Evolutionary conservation across 2,888 invertebrate genomes (phyloP).

Genomic region (Andrena bucephala): DNA sequence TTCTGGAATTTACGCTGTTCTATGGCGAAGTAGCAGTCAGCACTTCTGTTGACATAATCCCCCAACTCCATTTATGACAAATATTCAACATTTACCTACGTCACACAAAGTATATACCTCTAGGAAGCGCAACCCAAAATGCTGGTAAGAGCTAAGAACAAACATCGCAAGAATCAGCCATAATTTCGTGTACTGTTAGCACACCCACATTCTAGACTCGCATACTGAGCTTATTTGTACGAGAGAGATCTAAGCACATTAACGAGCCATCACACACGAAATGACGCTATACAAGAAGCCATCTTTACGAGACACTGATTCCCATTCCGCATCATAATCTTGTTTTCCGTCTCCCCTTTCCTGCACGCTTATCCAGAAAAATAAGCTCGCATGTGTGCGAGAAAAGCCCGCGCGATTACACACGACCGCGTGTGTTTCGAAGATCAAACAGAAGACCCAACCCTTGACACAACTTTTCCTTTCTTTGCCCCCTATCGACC

Average conservation of each 20-base stretch:
- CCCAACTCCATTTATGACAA: too few relatives aligned
- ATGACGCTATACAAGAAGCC: constrained; percentile 36
- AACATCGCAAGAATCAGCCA: background rate
- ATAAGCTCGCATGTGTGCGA: background rate
- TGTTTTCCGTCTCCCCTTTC: constrained; percentile 69
- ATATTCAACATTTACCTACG: too few relatives aligned
- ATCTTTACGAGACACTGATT: constrained; percentile 73
- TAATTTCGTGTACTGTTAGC: background rate
- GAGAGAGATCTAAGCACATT: constrained; percentile 5
- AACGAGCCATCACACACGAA: constrained; percentile 19
- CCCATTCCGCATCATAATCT: constrained; percentile 75
- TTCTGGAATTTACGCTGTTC: too few relatives aligned
- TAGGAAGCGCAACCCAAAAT: too few relatives aligned
- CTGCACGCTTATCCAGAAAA: constrained; percentile 17
- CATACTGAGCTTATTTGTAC: background rate
- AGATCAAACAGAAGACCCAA: constrained; percentile 50
- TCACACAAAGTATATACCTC: too few relatives aligned
- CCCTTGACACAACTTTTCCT: constrained; percentile 24
- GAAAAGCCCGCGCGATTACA: background rate
- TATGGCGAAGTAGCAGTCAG: too few relatives aligned
- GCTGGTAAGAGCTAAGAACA: constrained; percentile 12
- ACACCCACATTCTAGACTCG: background rate
- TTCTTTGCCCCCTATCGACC: background rate
- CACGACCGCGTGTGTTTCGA: constrained; percentile 10
- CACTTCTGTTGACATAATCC: too few relatives aligned